These are phyloP conservation scores for Strix aluco DNA, from an alignment of 2,113 vertebrate species.

Conservation along the genomic window DNA sequence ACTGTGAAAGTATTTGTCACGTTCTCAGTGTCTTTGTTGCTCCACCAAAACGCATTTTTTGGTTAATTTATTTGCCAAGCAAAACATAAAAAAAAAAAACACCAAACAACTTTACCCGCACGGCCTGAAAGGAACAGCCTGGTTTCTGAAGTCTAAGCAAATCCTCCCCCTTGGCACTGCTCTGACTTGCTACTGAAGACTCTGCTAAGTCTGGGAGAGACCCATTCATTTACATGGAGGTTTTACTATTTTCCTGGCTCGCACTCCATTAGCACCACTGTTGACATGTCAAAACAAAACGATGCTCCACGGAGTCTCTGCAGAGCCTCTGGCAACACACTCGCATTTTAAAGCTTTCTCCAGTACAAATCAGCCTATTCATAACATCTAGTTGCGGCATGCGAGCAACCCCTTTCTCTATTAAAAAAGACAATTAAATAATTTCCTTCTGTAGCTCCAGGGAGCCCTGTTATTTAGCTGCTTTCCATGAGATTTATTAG, in stretches of 20 bases:
- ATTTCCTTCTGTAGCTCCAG: not conserved
- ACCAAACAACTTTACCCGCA: not conserved
- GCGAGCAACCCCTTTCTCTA: not conserved
- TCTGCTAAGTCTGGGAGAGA: not conserved
- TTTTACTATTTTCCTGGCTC: not conserved
- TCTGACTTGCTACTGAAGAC: not conserved
- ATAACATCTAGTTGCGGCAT: not conserved
- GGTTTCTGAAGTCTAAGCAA: not conserved
- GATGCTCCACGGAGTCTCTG: not conserved
- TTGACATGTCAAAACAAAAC: not conserved
- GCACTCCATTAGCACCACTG: rapidly evolving
- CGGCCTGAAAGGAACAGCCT: not conserved
- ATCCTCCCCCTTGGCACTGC: not conserved
- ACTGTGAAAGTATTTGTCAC: not conserved
- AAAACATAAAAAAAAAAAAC: not conserved
- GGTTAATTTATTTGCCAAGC: not conserved
- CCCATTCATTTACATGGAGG: not conserved
- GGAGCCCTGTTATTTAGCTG: not conserved
- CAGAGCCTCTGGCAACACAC: not conserved
- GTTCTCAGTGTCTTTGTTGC: not conserved
- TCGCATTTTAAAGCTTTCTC: not conserved
- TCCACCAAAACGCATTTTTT: not conserved
- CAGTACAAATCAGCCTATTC: not conserved
- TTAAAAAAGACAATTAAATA: not conserved
- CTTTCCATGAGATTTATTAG: not conserved